These are phyloP conservation scores for Sylvilagus floridanus DNA, from an alignment of 2,797 vertebrate species.

Conservation along the genomic window DNA sequence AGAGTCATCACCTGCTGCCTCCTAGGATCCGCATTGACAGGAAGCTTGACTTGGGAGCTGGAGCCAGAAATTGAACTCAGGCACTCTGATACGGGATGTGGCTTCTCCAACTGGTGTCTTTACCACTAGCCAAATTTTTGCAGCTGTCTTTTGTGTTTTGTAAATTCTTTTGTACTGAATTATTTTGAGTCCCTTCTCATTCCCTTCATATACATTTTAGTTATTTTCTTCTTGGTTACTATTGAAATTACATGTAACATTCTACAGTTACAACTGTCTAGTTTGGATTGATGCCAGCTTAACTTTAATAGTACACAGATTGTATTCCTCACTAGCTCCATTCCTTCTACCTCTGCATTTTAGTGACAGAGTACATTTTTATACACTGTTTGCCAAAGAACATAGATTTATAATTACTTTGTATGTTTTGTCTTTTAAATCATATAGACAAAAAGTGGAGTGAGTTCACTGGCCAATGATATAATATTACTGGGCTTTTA, in stretches of 20 bases:
- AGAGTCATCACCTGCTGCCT: too few relatives aligned
- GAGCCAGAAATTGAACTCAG: too few relatives aligned
- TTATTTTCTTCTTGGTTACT: not conserved
- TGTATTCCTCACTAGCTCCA: not conserved
- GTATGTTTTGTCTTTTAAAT: not conserved
- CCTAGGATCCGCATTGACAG: too few relatives aligned
- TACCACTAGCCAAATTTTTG: too few relatives aligned
- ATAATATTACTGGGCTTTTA: not conserved
- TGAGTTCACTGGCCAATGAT: not conserved
- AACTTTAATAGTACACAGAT: not conserved
- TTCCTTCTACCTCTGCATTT: not conserved
- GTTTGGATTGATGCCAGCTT: not conserved
- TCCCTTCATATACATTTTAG: not conserved
- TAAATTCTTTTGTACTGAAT: not conserved
- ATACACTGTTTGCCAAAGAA: not conserved
- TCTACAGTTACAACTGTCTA: not conserved
- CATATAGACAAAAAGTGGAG: not conserved
- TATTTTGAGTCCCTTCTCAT: not conserved
- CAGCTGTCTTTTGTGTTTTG: too few relatives aligned
- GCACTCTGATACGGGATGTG: too few relatives aligned
- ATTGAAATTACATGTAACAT: not conserved
- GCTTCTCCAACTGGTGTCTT: too few relatives aligned
- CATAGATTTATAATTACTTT: not conserved
- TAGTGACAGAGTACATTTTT: not conserved
- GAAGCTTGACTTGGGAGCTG: too few relatives aligned